These are phyloP conservation scores for Sebastes hubbsi DNA, from an alignment of 2,797 vertebrate genomes.

Conservation along the genomic window DNA sequence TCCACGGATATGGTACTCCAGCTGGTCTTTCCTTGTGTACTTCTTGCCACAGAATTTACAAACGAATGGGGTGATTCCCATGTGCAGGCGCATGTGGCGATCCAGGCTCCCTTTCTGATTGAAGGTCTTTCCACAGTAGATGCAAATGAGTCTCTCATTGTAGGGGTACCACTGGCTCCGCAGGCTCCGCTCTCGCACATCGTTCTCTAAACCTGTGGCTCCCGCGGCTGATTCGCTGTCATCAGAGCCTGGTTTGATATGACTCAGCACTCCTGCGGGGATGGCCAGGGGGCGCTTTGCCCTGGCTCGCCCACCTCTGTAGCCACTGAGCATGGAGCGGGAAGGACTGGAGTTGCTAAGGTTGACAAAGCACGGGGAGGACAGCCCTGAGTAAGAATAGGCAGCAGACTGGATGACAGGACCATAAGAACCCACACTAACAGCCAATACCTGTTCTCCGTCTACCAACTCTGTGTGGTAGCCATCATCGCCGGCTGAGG, in stretches of 20 bases:
- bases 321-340: slow-evolving; percentile 93
- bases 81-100: slow-evolving; percentile 98
- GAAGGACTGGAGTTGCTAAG: slow-evolving; percentile 93
- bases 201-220: slow-evolving; percentile 86
- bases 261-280: slow-evolving; percentile 72
- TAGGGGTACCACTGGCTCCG: slow-evolving; percentile 96
- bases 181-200: slow-evolving; percentile 89
- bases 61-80: slow-evolving; percentile 99
- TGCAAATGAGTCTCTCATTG: slow-evolving; percentile 95
- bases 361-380: slow-evolving; percentile 88
- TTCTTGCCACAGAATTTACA: slow-evolving; percentile 99
- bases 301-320: slow-evolving; percentile 90
- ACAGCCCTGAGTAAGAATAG: slow-evolving; percentile 89
- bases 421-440: slow-evolving; percentile 95
- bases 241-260: slow-evolving; percentile 72
- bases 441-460: slow-evolving; percentile 95
- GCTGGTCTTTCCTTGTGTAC: slow-evolving; percentile 98
- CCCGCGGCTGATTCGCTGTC: slow-evolving; percentile 83
- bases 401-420: slow-evolving; percentile 91
- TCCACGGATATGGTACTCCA: slow-evolving; percentile 98
- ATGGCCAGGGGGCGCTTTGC: slow-evolving; percentile 85
- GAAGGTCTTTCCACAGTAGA: slow-evolving; percentile 99
- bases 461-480: slow-evolving; percentile 98
- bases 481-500: slow-evolving; percentile 95
- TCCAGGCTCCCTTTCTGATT: slow-evolving; percentile 99